phyloP scores from a whole-genome alignment of 2,113 vertebrate genomes.

The Salvelinus fontinalis region DNA sequence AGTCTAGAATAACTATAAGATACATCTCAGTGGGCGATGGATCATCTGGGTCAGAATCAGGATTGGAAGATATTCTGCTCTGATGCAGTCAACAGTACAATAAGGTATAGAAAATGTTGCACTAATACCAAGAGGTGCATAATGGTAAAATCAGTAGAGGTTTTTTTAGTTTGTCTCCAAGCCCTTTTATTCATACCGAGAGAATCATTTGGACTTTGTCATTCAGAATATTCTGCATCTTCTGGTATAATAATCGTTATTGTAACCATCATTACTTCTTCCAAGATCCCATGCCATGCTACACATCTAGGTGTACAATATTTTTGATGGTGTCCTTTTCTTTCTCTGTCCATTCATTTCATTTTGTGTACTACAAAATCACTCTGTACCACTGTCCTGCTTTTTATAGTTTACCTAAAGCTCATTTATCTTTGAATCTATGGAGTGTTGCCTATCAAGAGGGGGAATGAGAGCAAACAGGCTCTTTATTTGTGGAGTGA shows the following conservation, averaged over 20 bases:
- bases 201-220: too few relatives aligned
- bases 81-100: background rate
- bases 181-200: too few relatives aligned
- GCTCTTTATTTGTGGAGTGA: too few relatives aligned
- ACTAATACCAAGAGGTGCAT: background rate
- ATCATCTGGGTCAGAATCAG: slow-evolving; percentile 3
- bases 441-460: background rate
- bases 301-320: background rate
- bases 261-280: too few relatives aligned
- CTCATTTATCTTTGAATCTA: background rate
- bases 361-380: background rate
- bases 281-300: too few relatives aligned
- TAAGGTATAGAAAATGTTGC: background rate
- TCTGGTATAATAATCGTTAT: too few relatives aligned
- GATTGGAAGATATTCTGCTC: slow-evolving; percentile 7
- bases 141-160: background rate
- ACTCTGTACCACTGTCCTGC: background rate
- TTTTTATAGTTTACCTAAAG: background rate
- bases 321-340: background rate
- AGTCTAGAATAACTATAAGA: slow-evolving; percentile 7
- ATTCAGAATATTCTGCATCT: too few relatives aligned
- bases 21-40: background rate
- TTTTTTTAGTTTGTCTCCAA: too few relatives aligned
- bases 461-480: background rate
- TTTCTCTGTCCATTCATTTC: background rate